Conservation (phyloP, 1,140 invertebrate genomes). For the Bathynomus jamesi region DNA sequence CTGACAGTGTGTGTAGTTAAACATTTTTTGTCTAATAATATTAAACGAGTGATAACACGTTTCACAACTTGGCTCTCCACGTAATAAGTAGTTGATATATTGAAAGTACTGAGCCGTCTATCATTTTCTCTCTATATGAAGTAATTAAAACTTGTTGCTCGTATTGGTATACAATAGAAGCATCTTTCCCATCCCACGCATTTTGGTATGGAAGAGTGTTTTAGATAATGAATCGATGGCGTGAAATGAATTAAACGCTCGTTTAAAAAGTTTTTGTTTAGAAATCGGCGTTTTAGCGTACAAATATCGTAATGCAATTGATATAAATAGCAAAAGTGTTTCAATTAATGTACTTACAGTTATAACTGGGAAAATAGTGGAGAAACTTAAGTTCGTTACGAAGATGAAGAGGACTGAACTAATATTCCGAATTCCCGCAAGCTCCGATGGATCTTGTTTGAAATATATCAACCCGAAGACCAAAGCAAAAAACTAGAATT, state of each 20-base stretch:
- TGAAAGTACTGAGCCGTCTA: too few relatives aligned
- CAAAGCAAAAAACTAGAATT: slow-evolving; percentile 66
- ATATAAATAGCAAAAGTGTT: neutral
- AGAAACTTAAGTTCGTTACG: slow-evolving; percentile 86
- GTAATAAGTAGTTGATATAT: neutral
- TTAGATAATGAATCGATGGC: too few relatives aligned
- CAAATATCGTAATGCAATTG: too few relatives aligned
- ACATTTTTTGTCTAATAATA: neutral
- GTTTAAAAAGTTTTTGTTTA: too few relatives aligned
- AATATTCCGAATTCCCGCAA: slow-evolving; percentile 73
- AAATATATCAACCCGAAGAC: slow-evolving; percentile 83
- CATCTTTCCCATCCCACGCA: too few relatives aligned
- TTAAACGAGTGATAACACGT: neutral
- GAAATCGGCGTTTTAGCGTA: too few relatives aligned
- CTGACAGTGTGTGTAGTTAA: too few relatives aligned
- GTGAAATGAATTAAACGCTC: too few relatives aligned
- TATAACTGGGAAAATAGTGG: slow-evolving; percentile 84
- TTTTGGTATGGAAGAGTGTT: too few relatives aligned
- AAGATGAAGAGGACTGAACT: slow-evolving; percentile 88
- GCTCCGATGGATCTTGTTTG: slow-evolving; percentile 52
- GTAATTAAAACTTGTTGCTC: too few relatives aligned
- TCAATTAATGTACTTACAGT: slow-evolving; percentile 54
- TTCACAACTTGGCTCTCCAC: neutral
- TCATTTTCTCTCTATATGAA: too few relatives aligned
- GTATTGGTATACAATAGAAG: too few relatives aligned